Conservation (phyloP, 2,888 invertebrate genomes). For the Labia minor region DNA sequence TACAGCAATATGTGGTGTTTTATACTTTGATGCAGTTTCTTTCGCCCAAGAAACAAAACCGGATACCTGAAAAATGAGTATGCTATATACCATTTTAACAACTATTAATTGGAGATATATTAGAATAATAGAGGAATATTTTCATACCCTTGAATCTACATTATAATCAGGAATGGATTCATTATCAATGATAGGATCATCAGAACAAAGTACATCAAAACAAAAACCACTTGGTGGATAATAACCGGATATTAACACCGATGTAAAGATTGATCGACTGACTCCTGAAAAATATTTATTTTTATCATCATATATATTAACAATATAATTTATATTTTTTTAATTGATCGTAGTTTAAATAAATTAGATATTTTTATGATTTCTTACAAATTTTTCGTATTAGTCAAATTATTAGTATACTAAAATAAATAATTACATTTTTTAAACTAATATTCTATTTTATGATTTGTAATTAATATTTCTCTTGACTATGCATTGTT, state of each 20-base stretch:
- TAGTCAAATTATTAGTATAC: too few relatives aligned
- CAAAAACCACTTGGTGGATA: conserved; percentile 84
- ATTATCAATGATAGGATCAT: conserved; percentile 81
- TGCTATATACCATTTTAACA: neutral
- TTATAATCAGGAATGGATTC: conserved; percentile 48
- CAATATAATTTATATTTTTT: neutral
- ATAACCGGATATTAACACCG: conserved; percentile 70
- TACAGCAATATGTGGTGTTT: conserved; percentile 27
- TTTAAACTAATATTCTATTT: too few relatives aligned
- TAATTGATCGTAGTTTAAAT: too few relatives aligned
- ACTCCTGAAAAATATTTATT: conserved; percentile 39
- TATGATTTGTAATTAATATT: too few relatives aligned
- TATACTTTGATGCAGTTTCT: conserved; percentile 31
- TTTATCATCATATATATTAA: neutral
- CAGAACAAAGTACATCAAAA: conserved; percentile 75
- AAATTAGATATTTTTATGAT: too few relatives aligned
- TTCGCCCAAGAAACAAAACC: conserved; percentile 20
- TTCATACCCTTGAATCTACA: conserved; percentile 34
- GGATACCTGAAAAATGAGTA: conserved; percentile 13
- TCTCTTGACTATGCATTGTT: too few relatives aligned
- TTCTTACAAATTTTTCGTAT: too few relatives aligned
- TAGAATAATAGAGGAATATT: too few relatives aligned
- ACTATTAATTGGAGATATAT: neutral
- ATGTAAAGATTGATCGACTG: conserved; percentile 65
- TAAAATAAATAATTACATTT: too few relatives aligned